Percentiles rank a stretch among this genome's conserved stretches.
Evolutionary conservation across 2,797 vertebrate genomes (phyloP).

Genomic region (Argya squamiceps): DNA sequence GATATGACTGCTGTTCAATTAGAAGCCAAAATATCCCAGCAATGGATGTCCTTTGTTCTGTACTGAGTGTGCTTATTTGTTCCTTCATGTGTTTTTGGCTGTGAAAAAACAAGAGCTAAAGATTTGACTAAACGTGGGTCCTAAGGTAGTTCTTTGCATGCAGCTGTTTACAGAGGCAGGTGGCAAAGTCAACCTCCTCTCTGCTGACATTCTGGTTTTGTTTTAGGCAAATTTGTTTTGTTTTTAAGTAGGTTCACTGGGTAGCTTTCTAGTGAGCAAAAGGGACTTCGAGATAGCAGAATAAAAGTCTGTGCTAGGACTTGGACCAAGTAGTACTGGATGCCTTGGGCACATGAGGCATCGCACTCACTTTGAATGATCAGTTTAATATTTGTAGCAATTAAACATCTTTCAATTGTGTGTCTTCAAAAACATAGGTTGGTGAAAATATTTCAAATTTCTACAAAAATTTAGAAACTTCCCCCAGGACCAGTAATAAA

Average conservation of each 20-base stretch:
- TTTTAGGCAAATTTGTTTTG: not conserved
- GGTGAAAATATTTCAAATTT: not conserved
- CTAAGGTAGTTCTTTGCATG: not conserved
- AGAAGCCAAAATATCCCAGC: not conserved
- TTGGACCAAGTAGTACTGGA: not conserved
- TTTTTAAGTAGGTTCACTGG: not conserved
- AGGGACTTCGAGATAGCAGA: not conserved
- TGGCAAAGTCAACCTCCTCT: not conserved
- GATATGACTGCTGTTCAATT: not conserved
- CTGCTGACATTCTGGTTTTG: not conserved
- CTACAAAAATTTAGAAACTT: not conserved
- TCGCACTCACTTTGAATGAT: not conserved
- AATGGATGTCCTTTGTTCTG: slow-evolving; percentile 30
- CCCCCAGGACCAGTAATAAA: not conserved
- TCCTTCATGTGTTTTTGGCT: not conserved
- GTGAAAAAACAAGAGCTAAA: not conserved
- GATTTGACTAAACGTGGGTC: not conserved
- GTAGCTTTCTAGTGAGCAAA: not conserved
- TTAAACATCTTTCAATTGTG: not conserved
- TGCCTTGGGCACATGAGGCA: rapidly evolving
- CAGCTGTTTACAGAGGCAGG: not conserved
- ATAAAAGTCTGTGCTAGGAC: not conserved
- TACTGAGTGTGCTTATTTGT: not conserved
- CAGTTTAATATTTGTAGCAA: not conserved
- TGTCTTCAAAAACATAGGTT: not conserved